A percentile compares a stretch with the other conserved stretches of the same genome.
Evolutionary conservation across 2,797 vertebrate species (phyloP).

Genomic region (Hippocampus kuda): DNA sequence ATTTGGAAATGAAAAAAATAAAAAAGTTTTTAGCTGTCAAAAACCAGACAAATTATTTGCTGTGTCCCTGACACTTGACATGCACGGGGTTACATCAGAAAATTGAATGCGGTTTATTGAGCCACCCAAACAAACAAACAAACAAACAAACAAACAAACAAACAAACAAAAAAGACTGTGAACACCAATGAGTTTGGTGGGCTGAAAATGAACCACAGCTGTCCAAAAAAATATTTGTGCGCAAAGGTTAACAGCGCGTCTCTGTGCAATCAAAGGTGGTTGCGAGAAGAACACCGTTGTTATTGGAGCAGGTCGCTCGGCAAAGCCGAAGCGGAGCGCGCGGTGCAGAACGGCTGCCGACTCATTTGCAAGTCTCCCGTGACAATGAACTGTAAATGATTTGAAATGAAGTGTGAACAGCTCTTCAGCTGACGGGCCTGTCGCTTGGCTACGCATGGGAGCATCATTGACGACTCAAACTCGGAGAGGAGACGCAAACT

Average conservation of each 20-base stretch:
- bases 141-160: neutral
- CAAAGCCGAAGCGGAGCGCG: neutral
- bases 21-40: neutral
- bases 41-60: neutral
- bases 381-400: neutral
- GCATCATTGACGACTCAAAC: neutral
- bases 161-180: neutral
- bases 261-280: neutral
- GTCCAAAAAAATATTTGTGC: neutral
- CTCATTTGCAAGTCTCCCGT: neutral
- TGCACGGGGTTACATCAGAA: neutral
- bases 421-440: neutral
- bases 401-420: slow-evolving; percentile 1
- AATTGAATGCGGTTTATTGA: neutral
- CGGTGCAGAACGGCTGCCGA: neutral
- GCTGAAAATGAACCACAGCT: neutral
- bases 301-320: neutral
- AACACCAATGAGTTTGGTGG: neutral
- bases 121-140: neutral
- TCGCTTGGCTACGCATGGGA: neutral
- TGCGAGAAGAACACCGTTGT: neutral
- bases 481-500: no score
- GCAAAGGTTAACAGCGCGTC: neutral
- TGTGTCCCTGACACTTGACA: neutral
- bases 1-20: neutral